Conservation (phyloP, 2,113 vertebrate genomes). For the Lepisosteus osseus region DNA sequence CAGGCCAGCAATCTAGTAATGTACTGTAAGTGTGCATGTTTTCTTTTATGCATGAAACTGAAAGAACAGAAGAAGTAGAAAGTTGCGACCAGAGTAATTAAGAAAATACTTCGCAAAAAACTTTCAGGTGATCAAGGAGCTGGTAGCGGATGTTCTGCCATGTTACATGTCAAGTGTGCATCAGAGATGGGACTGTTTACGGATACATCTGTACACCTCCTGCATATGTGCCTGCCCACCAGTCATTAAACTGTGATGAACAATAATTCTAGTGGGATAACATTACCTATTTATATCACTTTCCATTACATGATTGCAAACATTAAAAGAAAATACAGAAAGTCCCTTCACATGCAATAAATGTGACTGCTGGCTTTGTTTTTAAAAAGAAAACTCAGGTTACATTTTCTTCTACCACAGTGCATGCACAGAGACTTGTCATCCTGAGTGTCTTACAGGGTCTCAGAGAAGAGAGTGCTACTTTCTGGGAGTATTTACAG, state of each 20-base stretch:
- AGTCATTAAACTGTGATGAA: constrained; percentile 30
- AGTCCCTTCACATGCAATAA: not conserved
- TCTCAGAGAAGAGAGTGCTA: not conserved
- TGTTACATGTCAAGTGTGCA: not conserved
- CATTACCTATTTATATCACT: constrained; percentile 63
- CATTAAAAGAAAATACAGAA: constrained; percentile 51
- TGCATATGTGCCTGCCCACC: not conserved
- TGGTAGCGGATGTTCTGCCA: too few species aligned
- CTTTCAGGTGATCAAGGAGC: too few species aligned
- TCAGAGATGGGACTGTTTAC: not conserved
- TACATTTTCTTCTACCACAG: not conserved
- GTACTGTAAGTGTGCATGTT: too few species aligned
- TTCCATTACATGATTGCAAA: constrained; percentile 55
- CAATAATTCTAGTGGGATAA: constrained; percentile 41
- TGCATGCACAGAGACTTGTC: not conserved
- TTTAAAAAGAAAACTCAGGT: not conserved
- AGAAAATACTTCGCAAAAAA: too few species aligned
- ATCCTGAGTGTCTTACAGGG: not conserved
- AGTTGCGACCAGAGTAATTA: too few species aligned
- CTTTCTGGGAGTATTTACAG: too few species aligned
- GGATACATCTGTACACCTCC: not conserved
- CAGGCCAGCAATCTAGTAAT: too few species aligned
- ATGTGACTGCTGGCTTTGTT: not conserved
- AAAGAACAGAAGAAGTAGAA: too few species aligned
- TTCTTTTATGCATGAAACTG: too few species aligned